Conservation (phyloP, 2,888 invertebrate genomes). For the Cephus nigrinus region DNA sequence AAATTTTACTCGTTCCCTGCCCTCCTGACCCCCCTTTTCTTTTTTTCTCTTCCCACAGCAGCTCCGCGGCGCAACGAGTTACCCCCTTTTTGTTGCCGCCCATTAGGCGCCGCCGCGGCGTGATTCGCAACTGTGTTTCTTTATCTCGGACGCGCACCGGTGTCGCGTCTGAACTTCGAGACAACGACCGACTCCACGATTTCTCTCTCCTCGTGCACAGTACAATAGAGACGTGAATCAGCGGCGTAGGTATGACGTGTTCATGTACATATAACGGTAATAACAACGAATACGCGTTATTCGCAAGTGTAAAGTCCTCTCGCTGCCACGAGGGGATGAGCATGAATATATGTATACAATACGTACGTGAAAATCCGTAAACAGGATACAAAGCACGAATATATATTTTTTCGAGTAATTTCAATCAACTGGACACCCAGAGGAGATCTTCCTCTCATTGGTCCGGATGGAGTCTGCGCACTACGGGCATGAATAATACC, state of each 20-base stretch:
- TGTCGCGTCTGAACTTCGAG: slow-evolving; percentile 26
- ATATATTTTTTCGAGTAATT: background rate
- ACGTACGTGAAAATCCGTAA: background rate
- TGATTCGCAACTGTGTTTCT: slow-evolving; percentile 65
- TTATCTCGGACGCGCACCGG: slow-evolving; percentile 48
- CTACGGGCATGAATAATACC: background rate
- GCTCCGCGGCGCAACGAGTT: slow-evolving; percentile 16
- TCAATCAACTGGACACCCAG: background rate
- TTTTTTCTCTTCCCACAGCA: background rate
- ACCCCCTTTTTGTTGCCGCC: slow-evolving; percentile 62
- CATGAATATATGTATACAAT: background rate
- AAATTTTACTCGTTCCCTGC: slow-evolving; percentile 2
- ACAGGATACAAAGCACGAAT: background rate
- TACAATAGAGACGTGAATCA: slow-evolving; percentile 39
- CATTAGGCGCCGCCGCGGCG: slow-evolving; percentile 65
- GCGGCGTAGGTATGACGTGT: slow-evolving; percentile 30
- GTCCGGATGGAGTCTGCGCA: background rate
- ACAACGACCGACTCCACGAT: slow-evolving; percentile 9
- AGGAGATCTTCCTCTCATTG: background rate
- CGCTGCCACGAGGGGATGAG: background rate
- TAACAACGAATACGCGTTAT: slow-evolving; percentile 3
- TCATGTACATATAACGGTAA: slow-evolving; percentile 31
- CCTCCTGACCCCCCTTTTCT: too few species aligned
- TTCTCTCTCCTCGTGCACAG: slow-evolving; percentile 20
- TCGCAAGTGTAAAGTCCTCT: slow-evolving; percentile 23